phyloP scores from a whole-genome alignment of 2,888 invertebrate genomes.

The Hypsopygia costalis region DNA sequence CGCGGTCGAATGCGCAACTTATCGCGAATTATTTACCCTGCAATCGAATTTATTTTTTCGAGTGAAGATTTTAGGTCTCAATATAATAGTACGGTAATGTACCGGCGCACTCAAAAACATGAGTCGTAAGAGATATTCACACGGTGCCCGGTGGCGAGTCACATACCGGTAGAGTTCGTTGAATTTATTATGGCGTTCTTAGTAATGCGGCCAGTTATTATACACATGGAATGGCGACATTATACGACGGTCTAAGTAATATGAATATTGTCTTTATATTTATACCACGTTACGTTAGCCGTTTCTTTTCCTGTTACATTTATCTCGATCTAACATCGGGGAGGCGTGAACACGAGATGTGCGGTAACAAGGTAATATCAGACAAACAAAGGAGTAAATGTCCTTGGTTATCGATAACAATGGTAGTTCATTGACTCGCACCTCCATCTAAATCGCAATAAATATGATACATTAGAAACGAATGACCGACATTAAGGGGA shows the following conservation, averaged over 20 bases:
- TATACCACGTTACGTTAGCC: conserved; percentile 13
- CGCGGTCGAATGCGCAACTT: conserved; percentile 33
- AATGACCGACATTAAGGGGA: conserved; percentile 78
- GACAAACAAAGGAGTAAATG: conserved; percentile 46
- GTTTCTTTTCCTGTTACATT: conserved; percentile 13
- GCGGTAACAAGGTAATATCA: conserved; percentile 6
- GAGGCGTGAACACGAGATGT: conserved; percentile 7
- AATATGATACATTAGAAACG: conserved; percentile 73
- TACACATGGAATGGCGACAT: conserved; percentile 63
- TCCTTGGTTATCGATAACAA: conserved; percentile 58
- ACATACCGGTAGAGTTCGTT: conserved; percentile 79
- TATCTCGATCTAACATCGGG: conserved; percentile 8
- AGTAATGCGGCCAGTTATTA: conserved; percentile 70
- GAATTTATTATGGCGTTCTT: conserved; percentile 79
- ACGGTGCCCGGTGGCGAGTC: conserved; percentile 71
- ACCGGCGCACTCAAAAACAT: conserved; percentile 61
- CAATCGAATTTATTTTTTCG: conserved; percentile 32
- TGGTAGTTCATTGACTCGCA: conserved; percentile 53
- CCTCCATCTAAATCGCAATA: conserved; percentile 67
- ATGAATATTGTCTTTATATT: conserved; percentile 51
- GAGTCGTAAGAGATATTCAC: conserved; percentile 69
- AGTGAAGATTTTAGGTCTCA: conserved; percentile 47
- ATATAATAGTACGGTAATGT: conserved; percentile 65
- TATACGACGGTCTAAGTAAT: conserved; percentile 57
- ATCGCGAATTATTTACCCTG: conserved; percentile 30